Evolutionary conservation across 1,140 invertebrate species (phyloP).

Genomic region (Polypedilum pembai): DNA sequence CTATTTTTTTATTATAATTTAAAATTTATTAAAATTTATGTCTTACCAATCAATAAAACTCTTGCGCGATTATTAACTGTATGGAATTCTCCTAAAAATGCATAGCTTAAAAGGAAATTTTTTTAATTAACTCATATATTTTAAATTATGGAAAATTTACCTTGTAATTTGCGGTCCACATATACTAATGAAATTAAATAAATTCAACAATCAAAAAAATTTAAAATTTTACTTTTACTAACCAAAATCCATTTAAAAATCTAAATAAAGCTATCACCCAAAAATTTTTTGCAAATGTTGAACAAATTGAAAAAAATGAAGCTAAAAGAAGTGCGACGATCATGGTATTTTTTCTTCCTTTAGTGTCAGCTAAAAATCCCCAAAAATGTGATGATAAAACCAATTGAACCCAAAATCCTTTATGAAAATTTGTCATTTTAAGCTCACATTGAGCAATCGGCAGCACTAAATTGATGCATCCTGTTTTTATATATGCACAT

Average conservation of each 20-base stretch:
- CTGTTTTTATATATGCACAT: constrained; percentile 53
- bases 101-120: constrained; percentile 45
- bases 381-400: constrained; percentile 57
- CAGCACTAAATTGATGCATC: constrained; percentile 55
- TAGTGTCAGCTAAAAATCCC: constrained; percentile 71
- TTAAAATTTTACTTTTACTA: constrained; percentile 38
- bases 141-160: too few relatives aligned
- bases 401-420: constrained; percentile 57
- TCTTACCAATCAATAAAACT: constrained; percentile 36
- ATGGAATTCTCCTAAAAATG: constrained; percentile 61
- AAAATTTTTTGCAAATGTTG: constrained; percentile 61
- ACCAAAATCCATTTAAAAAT: constrained; percentile 69
- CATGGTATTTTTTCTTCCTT: constrained; percentile 60
- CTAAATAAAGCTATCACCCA: constrained; percentile 59
- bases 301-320: constrained; percentile 54
- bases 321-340: constrained; percentile 59
- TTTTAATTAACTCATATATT: too few relatives aligned
- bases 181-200: constrained; percentile 44
- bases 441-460: constrained; percentile 62
- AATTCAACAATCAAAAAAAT: background rate
- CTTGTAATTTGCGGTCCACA: constrained; percentile 56
- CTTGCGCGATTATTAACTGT: constrained; percentile 41
- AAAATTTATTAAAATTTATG: too few relatives aligned
- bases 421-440: constrained; percentile 50
- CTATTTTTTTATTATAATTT: too few relatives aligned